Conservation (phyloP, 2,113 vertebrate genomes). For the Petroica traversi region DNA sequence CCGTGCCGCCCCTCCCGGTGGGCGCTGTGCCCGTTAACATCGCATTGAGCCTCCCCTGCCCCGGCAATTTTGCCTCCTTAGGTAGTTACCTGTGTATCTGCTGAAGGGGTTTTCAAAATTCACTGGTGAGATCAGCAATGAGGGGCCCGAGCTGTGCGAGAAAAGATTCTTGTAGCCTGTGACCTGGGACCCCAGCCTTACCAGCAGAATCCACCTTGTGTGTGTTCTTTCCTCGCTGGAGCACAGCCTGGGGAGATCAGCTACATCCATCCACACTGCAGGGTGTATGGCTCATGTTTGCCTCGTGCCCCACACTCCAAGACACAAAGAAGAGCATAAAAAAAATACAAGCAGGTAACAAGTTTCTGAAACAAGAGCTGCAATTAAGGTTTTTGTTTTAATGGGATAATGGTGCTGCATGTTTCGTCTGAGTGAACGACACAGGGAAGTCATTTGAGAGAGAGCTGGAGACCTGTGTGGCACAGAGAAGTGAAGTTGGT, state of each 20-base stretch:
- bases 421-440: neutral
- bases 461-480: neutral
- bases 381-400: neutral
- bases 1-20: neutral
- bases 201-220: rapidly evolving
- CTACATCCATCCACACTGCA: neutral
- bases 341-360: neutral
- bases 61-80: rapidly evolving
- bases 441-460: neutral
- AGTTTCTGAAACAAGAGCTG: neutral
- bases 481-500: neutral
- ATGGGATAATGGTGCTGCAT: rapidly evolving
- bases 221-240: neutral
- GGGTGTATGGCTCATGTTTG: neutral
- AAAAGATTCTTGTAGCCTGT: neutral
- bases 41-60: neutral
- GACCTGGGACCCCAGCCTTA: neutral
- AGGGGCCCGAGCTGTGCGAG: neutral
- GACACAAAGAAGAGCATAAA: neutral
- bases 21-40: neutral
- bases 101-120: neutral
- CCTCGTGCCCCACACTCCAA: neutral
- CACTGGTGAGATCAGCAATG: neutral
- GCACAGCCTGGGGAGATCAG: neutral
- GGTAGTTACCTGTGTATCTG: neutral